phyloP scores from a whole-genome alignment of 2,113 vertebrate genomes.

The Lycocorax pyrrhopterus region DNA sequence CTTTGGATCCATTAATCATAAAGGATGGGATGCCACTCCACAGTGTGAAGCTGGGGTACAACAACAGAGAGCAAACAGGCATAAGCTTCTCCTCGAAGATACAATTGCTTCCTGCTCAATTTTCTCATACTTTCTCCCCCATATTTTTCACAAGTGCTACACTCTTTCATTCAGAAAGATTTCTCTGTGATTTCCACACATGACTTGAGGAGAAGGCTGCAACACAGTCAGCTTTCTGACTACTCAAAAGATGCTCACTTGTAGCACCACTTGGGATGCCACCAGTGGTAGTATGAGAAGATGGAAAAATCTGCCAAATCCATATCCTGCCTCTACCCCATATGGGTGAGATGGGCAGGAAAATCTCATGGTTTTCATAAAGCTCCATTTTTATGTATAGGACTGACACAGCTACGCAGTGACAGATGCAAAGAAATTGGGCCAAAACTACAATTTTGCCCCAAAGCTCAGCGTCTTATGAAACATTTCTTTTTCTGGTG shows the following conservation, averaged over 20 bases:
- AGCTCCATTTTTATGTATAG: background rate
- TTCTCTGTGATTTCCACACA: background rate
- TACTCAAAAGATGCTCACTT: background rate
- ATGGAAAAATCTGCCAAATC: background rate
- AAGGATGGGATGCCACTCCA: background rate
- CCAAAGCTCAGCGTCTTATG: background rate
- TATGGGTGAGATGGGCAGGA: background rate
- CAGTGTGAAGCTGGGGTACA: background rate
- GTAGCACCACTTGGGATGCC: background rate
- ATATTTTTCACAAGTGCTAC: background rate
- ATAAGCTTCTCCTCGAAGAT: background rate
- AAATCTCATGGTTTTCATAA: accelerated
- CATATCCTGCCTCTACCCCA: background rate
- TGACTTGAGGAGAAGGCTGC: background rate
- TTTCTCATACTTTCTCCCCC: background rate
- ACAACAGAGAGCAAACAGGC: background rate
- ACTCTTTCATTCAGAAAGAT: background rate
- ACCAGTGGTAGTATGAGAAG: background rate
- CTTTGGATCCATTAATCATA: background rate
- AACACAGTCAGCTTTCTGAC: background rate
- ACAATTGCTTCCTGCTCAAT: background rate
- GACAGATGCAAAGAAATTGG: background rate
- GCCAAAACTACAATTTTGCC: background rate
- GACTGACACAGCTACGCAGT: background rate
- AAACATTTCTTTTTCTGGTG: background rate